Evolutionary conservation across 2,113 vertebrate species (phyloP), one percentile per base, ranked within the genome.

Genomic region (Anguilla rostrata): DNA sequence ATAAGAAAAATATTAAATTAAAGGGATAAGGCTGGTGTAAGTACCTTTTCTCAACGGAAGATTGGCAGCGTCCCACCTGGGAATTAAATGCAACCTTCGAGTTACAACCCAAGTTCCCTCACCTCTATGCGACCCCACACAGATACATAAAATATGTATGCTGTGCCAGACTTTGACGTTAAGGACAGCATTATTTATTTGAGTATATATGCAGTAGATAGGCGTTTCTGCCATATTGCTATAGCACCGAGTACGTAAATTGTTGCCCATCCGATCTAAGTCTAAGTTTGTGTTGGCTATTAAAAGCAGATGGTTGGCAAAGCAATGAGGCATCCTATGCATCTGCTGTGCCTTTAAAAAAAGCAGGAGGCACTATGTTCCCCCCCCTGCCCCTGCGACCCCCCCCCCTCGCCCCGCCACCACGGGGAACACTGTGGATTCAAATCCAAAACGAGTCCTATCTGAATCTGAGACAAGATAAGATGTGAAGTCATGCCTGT

Each of bases 391-490:
- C n/a, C n/a, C n/a, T n/a, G n/a, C n/a, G n/a, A n/a, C n/a, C n/a
- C n/a, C n/a, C n/a, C 63, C 60, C 40, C 40, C 83, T 22, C 26
- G 22, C 63, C 63, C 63, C 63, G 3, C 22, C 83, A 39, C 40
- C 22, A n/a, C 22, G 3, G 26, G 63, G 63, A 71, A 71, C 63
- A 71, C 63, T n/a, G 63, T 26, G 26, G 39, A 41, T 22, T 41
- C 57, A 39, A 84, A 84, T 84, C 57, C 71, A n/a, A 84, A 84
- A 71, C 20, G 34, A 83, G 83, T 20, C n/a, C 60, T 84, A 84
- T 84, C 83, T 75, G 71, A 34, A 84, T 84, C 83, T 75, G 71
- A 34, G 83, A 84, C 83, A 41, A 84, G 57, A 75, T 75, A 84
- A 75, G 83, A 84, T n/a, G 60, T 75, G 63, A 66, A 75, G 83